These are phyloP conservation scores for Operophtera brumata DNA, from an alignment of 2,888 invertebrate species.

Conservation along the genomic window DNA sequence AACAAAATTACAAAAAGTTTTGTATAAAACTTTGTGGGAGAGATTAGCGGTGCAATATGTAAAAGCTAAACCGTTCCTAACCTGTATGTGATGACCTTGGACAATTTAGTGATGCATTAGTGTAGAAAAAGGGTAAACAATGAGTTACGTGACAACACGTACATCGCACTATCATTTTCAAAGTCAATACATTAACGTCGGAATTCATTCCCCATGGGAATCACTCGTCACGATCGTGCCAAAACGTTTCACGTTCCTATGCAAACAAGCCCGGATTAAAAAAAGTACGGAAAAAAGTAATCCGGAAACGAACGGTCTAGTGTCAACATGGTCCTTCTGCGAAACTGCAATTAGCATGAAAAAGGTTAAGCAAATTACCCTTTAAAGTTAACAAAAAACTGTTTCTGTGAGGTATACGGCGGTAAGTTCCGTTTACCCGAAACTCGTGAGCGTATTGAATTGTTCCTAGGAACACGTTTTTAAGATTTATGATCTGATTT, in stretches of 20 bases:
- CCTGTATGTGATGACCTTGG: conserved; percentile 9
- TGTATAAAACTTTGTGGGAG: conserved; percentile 15
- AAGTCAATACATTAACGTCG: conserved; percentile 29
- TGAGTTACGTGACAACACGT: conserved; percentile 6
- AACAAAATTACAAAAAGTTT: too few species aligned
- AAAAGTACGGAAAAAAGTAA: conserved; percentile 41
- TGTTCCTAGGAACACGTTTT: too few species aligned
- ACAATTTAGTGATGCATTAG: too few species aligned
- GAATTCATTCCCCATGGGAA: conserved; percentile 50
- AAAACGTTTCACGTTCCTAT: conserved; percentile 50
- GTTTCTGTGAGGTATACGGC: conserved; percentile 8
- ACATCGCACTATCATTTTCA: conserved; percentile 20
- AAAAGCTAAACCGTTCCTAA: conserved; percentile 12
- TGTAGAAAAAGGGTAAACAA: not conserved
- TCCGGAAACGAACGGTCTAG: conserved; percentile 60
- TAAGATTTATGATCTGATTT: too few species aligned
- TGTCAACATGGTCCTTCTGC: conserved; percentile 68
- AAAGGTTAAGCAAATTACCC: conserved; percentile 35
- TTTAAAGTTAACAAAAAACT: conserved; percentile 30
- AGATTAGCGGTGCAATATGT: conserved; percentile 22
- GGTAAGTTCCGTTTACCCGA: not conserved
- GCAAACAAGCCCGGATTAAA: conserved; percentile 49
- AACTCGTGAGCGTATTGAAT: too few species aligned
- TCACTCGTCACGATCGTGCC: conserved; percentile 47
- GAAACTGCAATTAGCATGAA: conserved; percentile 59